phyloP scores from a whole-genome alignment of 1,140 invertebrate species.

The Drosophila insularis region DNA sequence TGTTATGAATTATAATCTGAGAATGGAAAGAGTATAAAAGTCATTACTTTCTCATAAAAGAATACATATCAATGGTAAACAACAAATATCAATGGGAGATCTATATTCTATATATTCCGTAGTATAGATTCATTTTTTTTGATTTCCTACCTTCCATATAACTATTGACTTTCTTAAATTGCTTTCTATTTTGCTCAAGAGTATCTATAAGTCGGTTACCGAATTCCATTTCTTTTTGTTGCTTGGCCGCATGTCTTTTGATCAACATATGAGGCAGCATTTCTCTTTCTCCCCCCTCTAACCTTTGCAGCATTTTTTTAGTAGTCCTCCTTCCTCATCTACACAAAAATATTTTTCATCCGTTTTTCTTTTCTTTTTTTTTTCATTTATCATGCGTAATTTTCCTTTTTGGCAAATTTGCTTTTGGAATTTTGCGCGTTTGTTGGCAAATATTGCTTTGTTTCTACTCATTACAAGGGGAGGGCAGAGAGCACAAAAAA shows the following conservation, averaged over 20 bases:
- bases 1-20: no score
- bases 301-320: no score
- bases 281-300: not conserved
- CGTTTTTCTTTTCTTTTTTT: constrained; percentile 44
- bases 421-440: constrained; percentile 63
- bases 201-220: not conserved
- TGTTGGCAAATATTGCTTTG: constrained; percentile 69
- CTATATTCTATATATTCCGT: no score
- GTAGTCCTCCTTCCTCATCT: no score
- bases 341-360: constrained; percentile 36
- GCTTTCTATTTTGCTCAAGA: not conserved
- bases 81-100: no score
- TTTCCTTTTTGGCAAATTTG: constrained; percentile 73
- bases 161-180: not conserved
- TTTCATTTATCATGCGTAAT: constrained; percentile 72
- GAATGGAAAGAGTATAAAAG: no score
- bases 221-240: not conserved
- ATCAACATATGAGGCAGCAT: constrained; percentile 25
- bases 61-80: no score
- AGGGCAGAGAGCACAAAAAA: constrained; percentile 21
- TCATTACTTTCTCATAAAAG: no score
- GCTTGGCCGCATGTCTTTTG: constrained; percentile 9
- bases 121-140: not conserved
- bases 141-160: no score
- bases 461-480: constrained; percentile 68